Percentiles rank a stretch among this genome's conserved stretches.
Evolutionary conservation across 64 coral and sea anemone genomes (phyloP).

Genomic region (Montipora sp.): DNA sequence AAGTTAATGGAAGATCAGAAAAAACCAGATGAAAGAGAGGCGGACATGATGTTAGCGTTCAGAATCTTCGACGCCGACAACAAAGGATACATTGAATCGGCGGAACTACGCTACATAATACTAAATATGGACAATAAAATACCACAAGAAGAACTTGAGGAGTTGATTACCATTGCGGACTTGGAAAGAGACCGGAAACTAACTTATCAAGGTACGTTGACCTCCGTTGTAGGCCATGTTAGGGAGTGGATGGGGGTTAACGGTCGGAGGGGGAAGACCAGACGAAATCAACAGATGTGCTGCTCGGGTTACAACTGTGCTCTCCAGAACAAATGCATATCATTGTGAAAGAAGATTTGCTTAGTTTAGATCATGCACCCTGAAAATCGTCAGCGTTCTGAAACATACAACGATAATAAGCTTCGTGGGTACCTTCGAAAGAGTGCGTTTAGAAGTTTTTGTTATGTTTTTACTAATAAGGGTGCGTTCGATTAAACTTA

Average conservation of each 20-base stretch:
- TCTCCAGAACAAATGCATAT: too few relatives aligned
- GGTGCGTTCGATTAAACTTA: too few relatives aligned
- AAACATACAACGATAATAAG: too few relatives aligned
- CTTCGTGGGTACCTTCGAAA: too few relatives aligned
- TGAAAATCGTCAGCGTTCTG: too few relatives aligned
- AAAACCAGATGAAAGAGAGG: conserved; percentile 72
- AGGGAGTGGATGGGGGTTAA: neutral
- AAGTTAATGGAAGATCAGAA: conserved; percentile 90
- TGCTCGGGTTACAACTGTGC: too few relatives aligned
- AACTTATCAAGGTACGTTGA: conserved; percentile 70
- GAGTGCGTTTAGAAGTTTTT: too few relatives aligned
- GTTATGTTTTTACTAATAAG: too few relatives aligned
- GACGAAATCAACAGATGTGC: too few relatives aligned
- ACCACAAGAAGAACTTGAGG: conserved; percentile 70
- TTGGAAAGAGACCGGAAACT: conserved; percentile 78
- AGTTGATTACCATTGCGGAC: conserved; percentile 70
- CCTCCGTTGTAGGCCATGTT: neutral
- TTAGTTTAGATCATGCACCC: too few relatives aligned
- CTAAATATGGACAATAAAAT: conserved; percentile 80
- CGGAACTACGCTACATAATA: conserved; percentile 80
- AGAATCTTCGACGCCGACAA: conserved; percentile 86
- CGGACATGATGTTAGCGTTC: conserved; percentile 72
- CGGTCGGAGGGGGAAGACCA: too few relatives aligned
- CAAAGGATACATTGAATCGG: conserved; percentile 90
- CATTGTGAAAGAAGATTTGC: too few relatives aligned